These are phyloP conservation scores for Pristionchus exspectatus DNA, from an alignment of 2,888 invertebrate species.

Conservation along the genomic window DNA sequence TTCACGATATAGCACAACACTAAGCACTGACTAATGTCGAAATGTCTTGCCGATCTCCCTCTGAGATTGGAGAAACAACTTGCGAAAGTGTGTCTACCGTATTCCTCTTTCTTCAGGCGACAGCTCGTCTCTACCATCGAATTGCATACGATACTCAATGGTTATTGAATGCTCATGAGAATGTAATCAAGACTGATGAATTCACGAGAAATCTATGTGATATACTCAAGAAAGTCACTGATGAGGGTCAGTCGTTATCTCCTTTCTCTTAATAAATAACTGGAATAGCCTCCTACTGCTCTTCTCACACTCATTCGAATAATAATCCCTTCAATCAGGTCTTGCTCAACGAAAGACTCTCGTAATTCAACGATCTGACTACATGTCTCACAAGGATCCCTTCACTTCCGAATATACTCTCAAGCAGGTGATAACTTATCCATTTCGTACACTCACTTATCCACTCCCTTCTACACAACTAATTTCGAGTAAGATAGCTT, in stretches of 20 bases:
- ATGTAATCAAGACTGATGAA: constrained; percentile 75
- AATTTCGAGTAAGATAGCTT: not conserved
- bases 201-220: constrained; percentile 76
- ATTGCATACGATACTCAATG: constrained; percentile 76
- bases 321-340: constrained; percentile 52
- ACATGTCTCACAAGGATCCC: constrained; percentile 75
- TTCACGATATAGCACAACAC: not conserved
- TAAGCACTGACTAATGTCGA: not conserved
- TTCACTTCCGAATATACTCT: constrained; percentile 65
- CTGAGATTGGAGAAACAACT: not conserved
- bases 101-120: constrained; percentile 63
- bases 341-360: constrained; percentile 72
- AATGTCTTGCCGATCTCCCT: not conserved
- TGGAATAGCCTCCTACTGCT: not conserved
- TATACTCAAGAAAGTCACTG: constrained; percentile 69
- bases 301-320: not conserved
- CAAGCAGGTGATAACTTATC: constrained; percentile 68
- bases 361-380: constrained; percentile 78
- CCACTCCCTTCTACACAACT: not conserved
- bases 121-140: constrained; percentile 73
- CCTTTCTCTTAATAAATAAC: not conserved
- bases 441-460: not conserved
- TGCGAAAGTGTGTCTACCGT: not conserved
- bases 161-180: constrained; percentile 70
- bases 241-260: constrained; percentile 61